phyloP scores from a whole-genome alignment of 1,140 invertebrate genomes.

The Bicyclus anynana region DNA sequence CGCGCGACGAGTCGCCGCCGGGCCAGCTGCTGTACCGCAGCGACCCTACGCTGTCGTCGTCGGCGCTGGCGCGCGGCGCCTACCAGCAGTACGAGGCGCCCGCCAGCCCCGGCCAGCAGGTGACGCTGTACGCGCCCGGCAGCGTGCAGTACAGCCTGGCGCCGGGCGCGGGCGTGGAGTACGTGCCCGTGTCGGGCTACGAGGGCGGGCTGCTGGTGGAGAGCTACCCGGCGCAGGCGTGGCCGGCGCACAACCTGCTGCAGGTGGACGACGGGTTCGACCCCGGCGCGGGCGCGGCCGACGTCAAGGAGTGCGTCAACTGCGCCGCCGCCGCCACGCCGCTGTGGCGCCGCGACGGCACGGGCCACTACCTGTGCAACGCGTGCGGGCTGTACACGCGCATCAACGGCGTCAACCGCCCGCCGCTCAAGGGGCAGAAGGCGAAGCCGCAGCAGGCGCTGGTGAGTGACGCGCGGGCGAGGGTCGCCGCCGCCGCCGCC shows the following conservation, averaged over 20 bases:
- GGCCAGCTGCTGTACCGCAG: constrained; percentile 75
- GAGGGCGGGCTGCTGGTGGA: constrained; percentile 63
- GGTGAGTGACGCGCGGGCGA: too few species aligned
- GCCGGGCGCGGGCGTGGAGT: constrained; percentile 56
- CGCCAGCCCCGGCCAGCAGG: constrained; percentile 77
- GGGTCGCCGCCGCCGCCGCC: too few species aligned
- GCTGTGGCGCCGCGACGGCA: constrained; percentile 92
- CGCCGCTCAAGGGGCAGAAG: constrained; percentile 79
- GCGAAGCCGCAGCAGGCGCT: constrained; percentile 70
- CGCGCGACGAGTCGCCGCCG: constrained; percentile 65
- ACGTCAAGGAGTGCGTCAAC: constrained; percentile 92
- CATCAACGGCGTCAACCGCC: constrained; percentile 92
- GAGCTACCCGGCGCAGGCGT: constrained; percentile 57
- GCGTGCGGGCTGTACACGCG: constrained; percentile 91
- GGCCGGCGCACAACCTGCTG: constrained; percentile 60
- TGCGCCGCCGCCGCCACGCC: constrained; percentile 91
- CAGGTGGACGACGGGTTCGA: constrained; percentile 68
- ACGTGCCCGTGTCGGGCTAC: constrained; percentile 65
- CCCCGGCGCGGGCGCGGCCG: constrained; percentile 73
- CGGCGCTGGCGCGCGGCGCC: constrained; percentile 67
- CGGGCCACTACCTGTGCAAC: constrained; percentile 94
- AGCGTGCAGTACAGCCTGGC: constrained; percentile 71
- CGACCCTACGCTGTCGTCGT: constrained; percentile 78
- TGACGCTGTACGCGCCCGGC: constrained; percentile 76
- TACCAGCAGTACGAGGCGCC: constrained; percentile 75